Percentiles rank a stretch among this genome's conserved stretches.
phyloP scores from a whole-genome alignment of 2,113 vertebrate species.

The Tauraco erythrolophus region DNA sequence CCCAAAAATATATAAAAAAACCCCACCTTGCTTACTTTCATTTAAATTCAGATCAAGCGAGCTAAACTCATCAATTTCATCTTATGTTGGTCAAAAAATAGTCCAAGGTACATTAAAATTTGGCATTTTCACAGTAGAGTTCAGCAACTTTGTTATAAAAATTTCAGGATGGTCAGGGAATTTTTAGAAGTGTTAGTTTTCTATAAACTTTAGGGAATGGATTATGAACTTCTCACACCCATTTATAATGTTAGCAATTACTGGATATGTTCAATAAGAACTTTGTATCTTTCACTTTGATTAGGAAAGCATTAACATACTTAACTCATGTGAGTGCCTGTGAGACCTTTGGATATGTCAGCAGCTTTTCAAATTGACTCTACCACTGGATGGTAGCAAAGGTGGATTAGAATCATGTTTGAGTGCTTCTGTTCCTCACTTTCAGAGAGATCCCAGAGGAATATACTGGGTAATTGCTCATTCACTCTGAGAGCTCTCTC shows the following conservation, averaged over 20 bases:
- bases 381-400: neutral
- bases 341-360: neutral
- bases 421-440: conserved; percentile 40
- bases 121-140: neutral
- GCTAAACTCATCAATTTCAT: neutral
- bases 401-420: conserved; percentile 35
- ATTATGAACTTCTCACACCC: neutral
- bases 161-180: neutral
- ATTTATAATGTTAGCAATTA: neutral
- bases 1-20: neutral
- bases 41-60: neutral
- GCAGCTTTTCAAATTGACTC: conserved; percentile 28
- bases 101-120: neutral
- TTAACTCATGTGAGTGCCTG: neutral
- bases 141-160: neutral
- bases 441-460: conserved; percentile 46
- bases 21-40: neutral
- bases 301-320: conserved; percentile 17
- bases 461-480: conserved; percentile 50
- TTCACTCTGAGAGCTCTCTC: conserved; percentile 38
- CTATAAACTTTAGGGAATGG: neutral
- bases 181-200: neutral
- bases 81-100: neutral
- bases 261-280: neutral
- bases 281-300: conserved; percentile 1